phyloP scores from a whole-genome alignment of 1,140 invertebrate species.

The Caenorhabditis latens region DNA sequence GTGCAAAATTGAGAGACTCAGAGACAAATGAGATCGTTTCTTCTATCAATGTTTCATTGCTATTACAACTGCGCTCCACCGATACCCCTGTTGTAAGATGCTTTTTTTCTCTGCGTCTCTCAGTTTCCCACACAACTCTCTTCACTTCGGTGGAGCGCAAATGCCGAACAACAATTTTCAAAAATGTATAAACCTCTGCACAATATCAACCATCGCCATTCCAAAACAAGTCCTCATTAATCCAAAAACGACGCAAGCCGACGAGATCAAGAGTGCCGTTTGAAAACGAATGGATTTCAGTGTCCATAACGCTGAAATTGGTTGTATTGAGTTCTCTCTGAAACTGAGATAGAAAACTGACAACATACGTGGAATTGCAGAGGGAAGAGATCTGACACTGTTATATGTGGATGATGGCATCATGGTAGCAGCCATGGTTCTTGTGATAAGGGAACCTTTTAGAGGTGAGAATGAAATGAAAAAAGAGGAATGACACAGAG shows the following conservation, averaged over 20 bases:
- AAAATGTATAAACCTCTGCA: constrained; percentile 31
- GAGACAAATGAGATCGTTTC: no score
- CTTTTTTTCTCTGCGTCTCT: no score
- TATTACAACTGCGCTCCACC: no score
- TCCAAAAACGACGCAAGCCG: constrained; percentile 50
- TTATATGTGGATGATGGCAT: constrained; percentile 14
- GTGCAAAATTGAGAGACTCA: no score
- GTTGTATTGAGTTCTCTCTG: background rate
- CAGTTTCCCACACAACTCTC: no score
- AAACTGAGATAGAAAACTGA: background rate
- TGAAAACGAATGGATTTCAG: constrained; percentile 59
- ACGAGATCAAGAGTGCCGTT: constrained; percentile 56
- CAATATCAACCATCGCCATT: constrained; percentile 64
- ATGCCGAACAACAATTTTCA: background rate
- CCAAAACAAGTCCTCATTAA: constrained; percentile 54
- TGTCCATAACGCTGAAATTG: constrained; percentile 62
- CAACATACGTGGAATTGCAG: constrained; percentile 45
- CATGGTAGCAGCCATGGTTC: constrained; percentile 7
- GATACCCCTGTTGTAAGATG: no score
- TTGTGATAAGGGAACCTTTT: background rate
- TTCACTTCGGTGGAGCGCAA: no score
- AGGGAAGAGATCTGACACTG: constrained; percentile 19
- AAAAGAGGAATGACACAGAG: background rate
- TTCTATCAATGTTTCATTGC: no score
- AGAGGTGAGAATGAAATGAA: background rate